Percentiles rank a stretch among this genome's conserved stretches.
phyloP scores from a whole-genome alignment of 2,113 vertebrate genomes.

The Varanus komodoensis region DNA sequence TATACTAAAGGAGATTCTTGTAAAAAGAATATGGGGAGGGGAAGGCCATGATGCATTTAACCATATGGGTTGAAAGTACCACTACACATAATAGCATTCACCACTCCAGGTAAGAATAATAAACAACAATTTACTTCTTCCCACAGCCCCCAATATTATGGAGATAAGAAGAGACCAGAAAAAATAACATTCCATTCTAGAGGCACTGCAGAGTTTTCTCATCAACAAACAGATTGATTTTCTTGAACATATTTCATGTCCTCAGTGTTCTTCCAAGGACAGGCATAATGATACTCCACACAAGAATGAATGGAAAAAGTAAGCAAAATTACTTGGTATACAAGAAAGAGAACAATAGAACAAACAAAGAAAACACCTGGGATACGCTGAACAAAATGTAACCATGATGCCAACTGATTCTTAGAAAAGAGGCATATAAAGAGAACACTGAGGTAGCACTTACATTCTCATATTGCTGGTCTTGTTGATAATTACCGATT shows the following conservation, averaged over 20 bases:
- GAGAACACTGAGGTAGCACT: constrained; percentile 60
- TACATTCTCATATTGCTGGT: constrained; percentile 95
- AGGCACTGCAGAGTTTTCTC: not conserved
- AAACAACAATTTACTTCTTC: constrained; percentile 1
- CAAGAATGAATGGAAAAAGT: constrained; percentile 15
- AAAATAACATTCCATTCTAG: constrained; percentile 31
- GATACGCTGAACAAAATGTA: not conserved
- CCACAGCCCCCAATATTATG: not conserved
- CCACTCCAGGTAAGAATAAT: not conserved
- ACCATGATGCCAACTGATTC: constrained; percentile 42
- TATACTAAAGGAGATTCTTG: not conserved
- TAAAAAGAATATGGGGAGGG: not conserved
- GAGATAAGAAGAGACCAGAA: not conserved
- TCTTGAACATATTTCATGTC: constrained; percentile 25
- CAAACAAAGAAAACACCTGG: not conserved
- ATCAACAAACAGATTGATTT: constrained; percentile 4
- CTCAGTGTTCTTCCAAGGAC: constrained; percentile 13
- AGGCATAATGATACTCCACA: constrained; percentile 26
- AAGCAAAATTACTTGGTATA: constrained; percentile 1
- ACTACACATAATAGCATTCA: not conserved
- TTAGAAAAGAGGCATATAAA: constrained; percentile 25
- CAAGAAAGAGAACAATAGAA: not conserved
- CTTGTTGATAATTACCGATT: constrained; percentile 96
- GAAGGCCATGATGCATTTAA: not conserved
- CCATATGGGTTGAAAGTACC: constrained; percentile 11